Conservation (phyloP, 2,888 invertebrate genomes). For the Sarcophaga carnaria region DNA sequence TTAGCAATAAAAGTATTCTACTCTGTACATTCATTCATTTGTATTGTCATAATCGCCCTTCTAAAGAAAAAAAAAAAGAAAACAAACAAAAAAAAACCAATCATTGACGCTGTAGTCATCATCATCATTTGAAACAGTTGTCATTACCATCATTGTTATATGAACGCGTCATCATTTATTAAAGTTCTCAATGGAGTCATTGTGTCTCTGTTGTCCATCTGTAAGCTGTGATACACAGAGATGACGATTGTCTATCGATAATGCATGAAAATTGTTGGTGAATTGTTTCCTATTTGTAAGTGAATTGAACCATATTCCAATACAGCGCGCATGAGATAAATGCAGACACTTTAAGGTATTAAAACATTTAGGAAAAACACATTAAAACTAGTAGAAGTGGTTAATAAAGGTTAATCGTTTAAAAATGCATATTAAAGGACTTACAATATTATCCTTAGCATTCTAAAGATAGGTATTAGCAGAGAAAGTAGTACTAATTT, state of each 20-base stretch:
- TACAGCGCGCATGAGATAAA: neutral
- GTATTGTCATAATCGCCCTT: slow-evolving; percentile 19
- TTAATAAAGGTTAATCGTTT: too few relatives aligned
- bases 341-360: slow-evolving; percentile 15
- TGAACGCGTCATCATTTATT: slow-evolving; percentile 38
- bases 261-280: slow-evolving; percentile 53
- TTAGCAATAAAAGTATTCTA: slow-evolving; percentile 8
- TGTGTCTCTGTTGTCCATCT: neutral
- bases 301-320: slow-evolving; percentile 36
- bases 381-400: too few relatives aligned
- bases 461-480: too few relatives aligned
- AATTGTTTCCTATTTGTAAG: slow-evolving; percentile 37
- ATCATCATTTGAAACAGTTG: slow-evolving; percentile 31
- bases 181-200: slow-evolving; percentile 21
- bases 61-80: neutral
- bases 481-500: too few relatives aligned
- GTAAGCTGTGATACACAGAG: slow-evolving; percentile 25
- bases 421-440: too few relatives aligned
- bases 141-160: slow-evolving; percentile 25
- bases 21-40: neutral
- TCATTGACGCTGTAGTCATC: slow-evolving; percentile 16
- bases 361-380: neutral
- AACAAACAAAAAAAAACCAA: too few relatives aligned
- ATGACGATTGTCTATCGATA: slow-evolving; percentile 44
- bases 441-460: too few relatives aligned